A percentile compares a stretch with the other conserved stretches of the same genome.
These are phyloP conservation scores for Brachyrhaphis roseni DNA, from an alignment of 2,797 vertebrate species.

Conservation along the genomic window DNA sequence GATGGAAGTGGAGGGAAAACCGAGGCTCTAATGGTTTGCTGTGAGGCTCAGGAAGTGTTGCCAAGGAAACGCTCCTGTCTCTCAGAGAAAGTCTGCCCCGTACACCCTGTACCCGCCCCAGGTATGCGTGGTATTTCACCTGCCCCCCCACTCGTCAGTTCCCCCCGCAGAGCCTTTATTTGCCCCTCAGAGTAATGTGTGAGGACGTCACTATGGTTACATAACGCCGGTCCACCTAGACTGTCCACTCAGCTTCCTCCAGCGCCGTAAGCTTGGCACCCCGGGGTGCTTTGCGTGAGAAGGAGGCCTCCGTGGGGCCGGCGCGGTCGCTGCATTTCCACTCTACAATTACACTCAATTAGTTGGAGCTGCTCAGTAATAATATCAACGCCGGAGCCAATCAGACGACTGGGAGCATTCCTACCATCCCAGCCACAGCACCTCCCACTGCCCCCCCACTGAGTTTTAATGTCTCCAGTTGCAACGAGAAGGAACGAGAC, in stretches of 20 bases:
- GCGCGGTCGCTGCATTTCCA: slow-evolving; percentile 52
- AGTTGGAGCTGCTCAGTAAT: slow-evolving; percentile 68
- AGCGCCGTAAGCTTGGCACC: slow-evolving; percentile 35
- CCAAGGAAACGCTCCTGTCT: slow-evolving; percentile 34
- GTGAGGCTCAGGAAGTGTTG: slow-evolving; percentile 36
- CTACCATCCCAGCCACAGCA: slow-evolving; percentile 74
- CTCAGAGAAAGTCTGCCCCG: slow-evolving; percentile 25
- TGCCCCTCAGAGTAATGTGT: slow-evolving; percentile 34
- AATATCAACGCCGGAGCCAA: slow-evolving; percentile 76
- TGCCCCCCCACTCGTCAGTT: slow-evolving; percentile 31
- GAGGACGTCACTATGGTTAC: slow-evolving; percentile 6
- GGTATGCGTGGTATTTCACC: slow-evolving; percentile 75
- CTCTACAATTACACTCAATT: slow-evolving; percentile 81
- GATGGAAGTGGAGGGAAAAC: slow-evolving; percentile 28
- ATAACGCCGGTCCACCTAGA: slow-evolving; percentile 36
- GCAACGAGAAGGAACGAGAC: slow-evolving; percentile 73
- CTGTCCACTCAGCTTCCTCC: slow-evolving; percentile 34
- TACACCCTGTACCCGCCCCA: slow-evolving; percentile 63
- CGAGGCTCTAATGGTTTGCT: slow-evolving; percentile 38
- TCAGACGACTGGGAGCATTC: slow-evolving; percentile 76
- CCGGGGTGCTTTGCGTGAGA: slow-evolving; percentile 58
- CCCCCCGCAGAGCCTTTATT: slow-evolving; percentile 59
- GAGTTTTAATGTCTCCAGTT: slow-evolving; percentile 79
- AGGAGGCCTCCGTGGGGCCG: slow-evolving; percentile 39
- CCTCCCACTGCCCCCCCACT: slow-evolving; percentile 79